Conservation (phyloP, 2,113 vertebrate species). For the Festucalex cinctus region DNA sequence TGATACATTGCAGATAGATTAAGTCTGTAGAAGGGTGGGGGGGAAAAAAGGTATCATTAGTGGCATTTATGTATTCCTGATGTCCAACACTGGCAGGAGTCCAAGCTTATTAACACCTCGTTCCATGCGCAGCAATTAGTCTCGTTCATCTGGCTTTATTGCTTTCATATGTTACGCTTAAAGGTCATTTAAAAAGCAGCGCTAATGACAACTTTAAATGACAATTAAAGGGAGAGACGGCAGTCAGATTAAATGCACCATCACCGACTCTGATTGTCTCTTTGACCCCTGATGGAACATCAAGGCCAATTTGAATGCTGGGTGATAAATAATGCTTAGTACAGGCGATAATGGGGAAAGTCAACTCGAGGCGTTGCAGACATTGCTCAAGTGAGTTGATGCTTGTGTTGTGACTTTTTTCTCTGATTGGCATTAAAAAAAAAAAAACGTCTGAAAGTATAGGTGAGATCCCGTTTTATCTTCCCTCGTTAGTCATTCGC, state of each 20-base stretch:
- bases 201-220: slow-evolving; percentile 39
- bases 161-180: slow-evolving; percentile 36
- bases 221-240: slow-evolving; percentile 53
- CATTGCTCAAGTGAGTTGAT: not conserved
- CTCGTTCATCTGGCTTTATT: slow-evolving; percentile 27
- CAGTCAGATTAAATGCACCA: slow-evolving; percentile 51
- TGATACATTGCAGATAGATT: not conserved
- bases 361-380: slow-evolving; percentile 14
- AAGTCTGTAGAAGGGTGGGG: not conserved
- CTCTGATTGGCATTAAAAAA: not conserved
- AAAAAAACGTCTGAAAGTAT: not conserved
- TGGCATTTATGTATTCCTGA: not conserved
- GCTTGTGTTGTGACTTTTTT: not conserved
- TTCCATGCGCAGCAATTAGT: slow-evolving; percentile 34
- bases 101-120: slow-evolving; percentile 3
- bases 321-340: slow-evolving; percentile 23
- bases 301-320: slow-evolving; percentile 42
- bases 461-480: not conserved
- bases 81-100: not conserved
- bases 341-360: slow-evolving; percentile 27
- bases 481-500: slow-evolving; percentile 32
- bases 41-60: not conserved
- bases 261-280: slow-evolving; percentile 39
- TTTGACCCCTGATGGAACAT: slow-evolving; percentile 39
- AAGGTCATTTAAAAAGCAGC: slow-evolving; percentile 35